Evolutionary conservation across 2,113 vertebrate species (phyloP).

Genomic region (Pedetes capensis): DNA sequence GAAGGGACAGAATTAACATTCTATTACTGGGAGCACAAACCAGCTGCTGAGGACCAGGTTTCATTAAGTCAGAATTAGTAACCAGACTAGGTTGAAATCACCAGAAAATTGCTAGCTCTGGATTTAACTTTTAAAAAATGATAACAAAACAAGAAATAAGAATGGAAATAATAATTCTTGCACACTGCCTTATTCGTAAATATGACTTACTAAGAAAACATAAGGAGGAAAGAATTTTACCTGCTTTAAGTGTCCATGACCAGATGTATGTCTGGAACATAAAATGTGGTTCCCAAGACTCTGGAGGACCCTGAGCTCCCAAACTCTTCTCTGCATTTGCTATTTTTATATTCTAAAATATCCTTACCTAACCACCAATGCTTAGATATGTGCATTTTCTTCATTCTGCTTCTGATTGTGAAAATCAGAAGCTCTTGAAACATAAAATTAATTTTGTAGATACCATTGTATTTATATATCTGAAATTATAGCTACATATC

Average conservation of each 20-base stretch:
- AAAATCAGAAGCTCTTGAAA: background rate
- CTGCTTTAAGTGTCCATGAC: background rate
- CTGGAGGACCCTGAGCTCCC: background rate
- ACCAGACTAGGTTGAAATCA: background rate
- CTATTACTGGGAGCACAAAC: accelerated
- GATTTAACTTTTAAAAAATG: background rate
- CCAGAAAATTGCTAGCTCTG: background rate
- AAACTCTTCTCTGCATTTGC: background rate
- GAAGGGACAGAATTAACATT: background rate
- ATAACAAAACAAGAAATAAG: background rate
- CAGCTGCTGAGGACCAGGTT: background rate
- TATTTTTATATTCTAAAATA: background rate
- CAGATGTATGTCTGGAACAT: background rate
- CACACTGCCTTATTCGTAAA: background rate
- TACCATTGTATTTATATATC: background rate
- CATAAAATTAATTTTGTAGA: background rate
- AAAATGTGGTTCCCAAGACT: background rate
- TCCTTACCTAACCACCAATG: background rate
- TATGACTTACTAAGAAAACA: background rate
- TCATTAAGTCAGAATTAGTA: background rate
- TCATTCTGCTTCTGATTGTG: background rate
- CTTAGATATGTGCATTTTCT: background rate
- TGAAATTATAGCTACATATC: background rate
- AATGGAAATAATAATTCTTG: background rate
- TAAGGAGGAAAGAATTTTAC: background rate